Base-by-base conservation (phyloP, 2,797 vertebrate species). In the Phoeniculus purpureus region DNA sequence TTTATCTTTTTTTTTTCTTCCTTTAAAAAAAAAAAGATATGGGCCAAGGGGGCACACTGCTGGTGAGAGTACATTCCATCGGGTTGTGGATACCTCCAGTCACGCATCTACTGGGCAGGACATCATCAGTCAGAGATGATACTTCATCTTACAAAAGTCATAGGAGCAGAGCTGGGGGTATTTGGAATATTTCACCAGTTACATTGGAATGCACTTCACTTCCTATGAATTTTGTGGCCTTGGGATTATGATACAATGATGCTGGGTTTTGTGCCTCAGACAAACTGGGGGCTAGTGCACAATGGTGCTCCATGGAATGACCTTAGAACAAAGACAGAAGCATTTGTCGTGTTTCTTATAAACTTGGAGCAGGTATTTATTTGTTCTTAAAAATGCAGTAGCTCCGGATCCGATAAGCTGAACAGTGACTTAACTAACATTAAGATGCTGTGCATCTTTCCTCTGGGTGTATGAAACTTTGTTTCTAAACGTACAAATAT, bases 391-490 rank as follows among this genome's bases (percentile, higher is more conserved):
- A 48, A 95, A 90, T 93, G 71, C 55, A 77, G 60, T 70, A 92
- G 64, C 85, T 81, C 51, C 48, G 73, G 96, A 65, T 71, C 40
- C 47, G 58, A 6, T 76, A 90, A 94, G 70, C 40, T 96, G 93
- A 96, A 93, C 70, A 90, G 86, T 83, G 79, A 94, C 86, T 96
- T 94, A 91, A 93, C 47, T 89, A 81, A 78, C 93, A 89, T 87
- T 93, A 92, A 95, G 84, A 89, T 85, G 58, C 91, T 93, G 87
- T 87, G 76, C 72, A 96, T 59, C 76, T 95, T 96, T 95, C 72
- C 26, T 29, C 86, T 95, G 77, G 32, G 82, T 94, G 60, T 85
- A 60, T 93, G 95, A 95, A 85, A 77, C 93, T 93, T 96, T 93
- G 77, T 76, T 96, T 94, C 58, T 94, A 64, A 96, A 77, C 76